A percentile compares a stretch with the other conserved stretches of the same genome.
Conservation (phyloP, 2,113 vertebrate genomes). For the Carettochelys insculpta region DNA sequence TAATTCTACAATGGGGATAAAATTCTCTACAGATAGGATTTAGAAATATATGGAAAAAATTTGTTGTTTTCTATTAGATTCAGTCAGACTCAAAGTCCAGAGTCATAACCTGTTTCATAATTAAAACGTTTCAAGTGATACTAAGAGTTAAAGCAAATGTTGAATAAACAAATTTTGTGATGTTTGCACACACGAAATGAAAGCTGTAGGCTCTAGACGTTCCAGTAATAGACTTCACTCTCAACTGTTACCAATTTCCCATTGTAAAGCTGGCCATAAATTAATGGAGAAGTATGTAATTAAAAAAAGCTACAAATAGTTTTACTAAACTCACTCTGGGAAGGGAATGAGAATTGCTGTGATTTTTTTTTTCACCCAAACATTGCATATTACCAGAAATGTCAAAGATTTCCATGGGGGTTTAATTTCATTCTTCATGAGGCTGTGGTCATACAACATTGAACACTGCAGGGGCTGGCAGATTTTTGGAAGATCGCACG, state of each 20-base stretch:
- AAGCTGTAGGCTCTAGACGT: slow-evolving; percentile 68
- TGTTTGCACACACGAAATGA: slow-evolving; percentile 73
- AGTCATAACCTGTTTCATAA: background rate
- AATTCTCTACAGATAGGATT: background rate
- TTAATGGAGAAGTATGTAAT: slow-evolving; percentile 75
- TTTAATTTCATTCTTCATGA: slow-evolving; percentile 76
- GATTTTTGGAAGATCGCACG: slow-evolving; percentile 74
- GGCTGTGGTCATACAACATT: slow-evolving; percentile 74
- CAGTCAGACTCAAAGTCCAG: background rate
- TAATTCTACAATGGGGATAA: background rate
- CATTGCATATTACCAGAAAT: slow-evolving; percentile 81
- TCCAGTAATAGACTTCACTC: slow-evolving; percentile 74
- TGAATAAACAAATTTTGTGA: slow-evolving; percentile 6
- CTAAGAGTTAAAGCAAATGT: slow-evolving; percentile 2
- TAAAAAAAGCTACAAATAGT: slow-evolving; percentile 81
- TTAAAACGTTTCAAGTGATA: background rate
- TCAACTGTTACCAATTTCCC: slow-evolving; percentile 81
- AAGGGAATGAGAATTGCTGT: slow-evolving; percentile 65
- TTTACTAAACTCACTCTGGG: slow-evolving; percentile 74
- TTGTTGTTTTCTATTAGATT: background rate
- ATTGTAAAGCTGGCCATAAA: slow-evolving; percentile 67
- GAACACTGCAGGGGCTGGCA: slow-evolving; percentile 71
- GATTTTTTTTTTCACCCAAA: slow-evolving; percentile 75
- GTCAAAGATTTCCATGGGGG: slow-evolving; percentile 77
- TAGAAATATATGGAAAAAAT: background rate